phyloP scores from a whole-genome alignment of 1,140 invertebrate species.

The Leptonema lineaticorne region DNA sequence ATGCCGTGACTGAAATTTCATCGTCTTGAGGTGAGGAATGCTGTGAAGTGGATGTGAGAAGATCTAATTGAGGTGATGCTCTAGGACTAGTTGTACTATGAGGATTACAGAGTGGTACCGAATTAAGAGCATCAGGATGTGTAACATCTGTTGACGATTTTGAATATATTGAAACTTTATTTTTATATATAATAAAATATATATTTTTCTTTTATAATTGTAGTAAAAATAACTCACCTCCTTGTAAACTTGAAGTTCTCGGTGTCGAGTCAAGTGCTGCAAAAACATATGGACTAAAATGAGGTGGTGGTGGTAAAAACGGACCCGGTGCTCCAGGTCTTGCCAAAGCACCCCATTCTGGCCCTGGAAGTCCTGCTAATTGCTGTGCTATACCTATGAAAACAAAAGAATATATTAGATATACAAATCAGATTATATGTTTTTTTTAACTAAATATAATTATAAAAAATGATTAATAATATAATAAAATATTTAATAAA shows the following conservation, averaged over 20 bases:
- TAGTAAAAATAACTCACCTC: conserved; percentile 43
- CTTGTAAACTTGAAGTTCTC: conserved; percentile 48
- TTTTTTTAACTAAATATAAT: neutral
- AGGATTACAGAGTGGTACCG: conserved; percentile 52
- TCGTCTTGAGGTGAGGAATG: conserved; percentile 60
- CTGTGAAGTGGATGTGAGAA: conserved; percentile 48
- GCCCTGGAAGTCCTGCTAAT: conserved; percentile 59
- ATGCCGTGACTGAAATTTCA: conserved; percentile 69
- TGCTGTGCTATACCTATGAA: conserved; percentile 66
- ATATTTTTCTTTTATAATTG: neutral
- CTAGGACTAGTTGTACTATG: conserved; percentile 69
- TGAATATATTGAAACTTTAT: neutral
- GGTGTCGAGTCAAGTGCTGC: conserved; percentile 50
- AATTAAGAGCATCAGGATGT: conserved; percentile 33
- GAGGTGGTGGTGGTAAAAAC: conserved; percentile 58
- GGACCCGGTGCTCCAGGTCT: conserved; percentile 59
- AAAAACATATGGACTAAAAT: conserved; percentile 62
- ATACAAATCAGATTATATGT: neutral
- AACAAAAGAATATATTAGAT: neutral
- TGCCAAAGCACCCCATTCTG: conserved; percentile 63
- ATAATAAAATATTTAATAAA: too few relatives aligned
- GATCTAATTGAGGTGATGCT: conserved; percentile 49
- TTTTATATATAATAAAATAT: neutral
- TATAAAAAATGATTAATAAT: too few relatives aligned
- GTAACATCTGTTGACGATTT: conserved; percentile 24